Conservation (phyloP, 1,140 invertebrate species). For the Scaptomyza montana region DNA sequence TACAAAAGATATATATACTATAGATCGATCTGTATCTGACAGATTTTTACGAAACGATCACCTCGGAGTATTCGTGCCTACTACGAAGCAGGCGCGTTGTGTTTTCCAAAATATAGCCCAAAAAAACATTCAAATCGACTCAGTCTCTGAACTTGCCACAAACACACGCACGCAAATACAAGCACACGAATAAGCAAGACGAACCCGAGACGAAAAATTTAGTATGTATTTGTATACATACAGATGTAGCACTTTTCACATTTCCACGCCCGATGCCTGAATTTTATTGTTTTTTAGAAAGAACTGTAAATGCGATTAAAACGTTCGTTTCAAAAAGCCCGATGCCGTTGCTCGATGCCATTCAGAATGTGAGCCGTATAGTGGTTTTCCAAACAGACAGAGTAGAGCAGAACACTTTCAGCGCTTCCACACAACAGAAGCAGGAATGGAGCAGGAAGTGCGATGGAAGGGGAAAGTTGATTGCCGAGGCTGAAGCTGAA, state of each 20-base stretch:
- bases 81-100: constrained; percentile 65
- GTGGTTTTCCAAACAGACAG: constrained; percentile 65
- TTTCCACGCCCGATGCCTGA: constrained; percentile 70
- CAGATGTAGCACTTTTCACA: constrained; percentile 66
- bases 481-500: constrained; percentile 47
- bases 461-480: constrained; percentile 5
- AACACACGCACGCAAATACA: constrained; percentile 35
- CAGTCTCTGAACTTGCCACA: constrained; percentile 74
- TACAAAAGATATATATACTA: constrained; percentile 13
- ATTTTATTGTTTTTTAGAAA: constrained; percentile 83
- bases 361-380: constrained; percentile 71
- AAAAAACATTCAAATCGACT: constrained; percentile 41
- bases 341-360: constrained; percentile 1
- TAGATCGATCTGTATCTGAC: constrained; percentile 44
- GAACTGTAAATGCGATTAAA: constrained; percentile 79
- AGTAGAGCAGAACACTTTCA: constrained; percentile 22
- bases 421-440: constrained; percentile 10
- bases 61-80: constrained; percentile 70
- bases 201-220: constrained; percentile 52
- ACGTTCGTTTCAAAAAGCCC: constrained; percentile 39
- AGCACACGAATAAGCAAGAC: not conserved
- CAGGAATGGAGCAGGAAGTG: constrained; percentile 19
- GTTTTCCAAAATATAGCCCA: constrained; percentile 81
- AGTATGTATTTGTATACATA: constrained; percentile 52
- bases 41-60: constrained; percentile 67